A percentile compares a stretch with the other conserved stretches of the same genome.
Conservation (phyloP, 2,113 vertebrate genomes). For the Tyto alba region DNA sequence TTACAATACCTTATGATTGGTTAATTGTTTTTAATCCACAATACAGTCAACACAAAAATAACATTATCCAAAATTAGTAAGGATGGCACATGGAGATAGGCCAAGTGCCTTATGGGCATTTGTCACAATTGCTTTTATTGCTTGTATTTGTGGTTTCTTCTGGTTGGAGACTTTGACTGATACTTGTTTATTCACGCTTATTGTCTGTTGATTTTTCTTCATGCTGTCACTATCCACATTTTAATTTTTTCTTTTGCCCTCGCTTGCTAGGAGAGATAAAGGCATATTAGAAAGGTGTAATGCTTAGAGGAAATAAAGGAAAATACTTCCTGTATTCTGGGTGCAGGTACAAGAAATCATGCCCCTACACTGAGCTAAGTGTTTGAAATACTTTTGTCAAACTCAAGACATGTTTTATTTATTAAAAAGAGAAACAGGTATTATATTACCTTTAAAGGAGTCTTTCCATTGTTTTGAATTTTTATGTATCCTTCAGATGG, state of each 20-base stretch:
- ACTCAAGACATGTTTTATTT: neutral
- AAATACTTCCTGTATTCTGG: neutral
- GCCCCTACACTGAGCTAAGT: neutral
- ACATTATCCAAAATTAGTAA: neutral
- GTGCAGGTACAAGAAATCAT: neutral
- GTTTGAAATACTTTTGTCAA: neutral
- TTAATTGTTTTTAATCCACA: neutral
- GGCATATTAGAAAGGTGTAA: neutral
- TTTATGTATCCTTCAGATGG: neutral
- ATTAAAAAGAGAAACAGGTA: neutral
- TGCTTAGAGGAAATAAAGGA: neutral
- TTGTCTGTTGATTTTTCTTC: conserved; percentile 1
- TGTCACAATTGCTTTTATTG: conserved; percentile 6
- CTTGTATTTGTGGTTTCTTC: neutral
- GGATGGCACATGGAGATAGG: neutral
- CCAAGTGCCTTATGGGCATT: conserved; percentile 20
- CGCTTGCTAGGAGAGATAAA: neutral
- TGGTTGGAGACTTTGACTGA: neutral
- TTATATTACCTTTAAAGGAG: neutral
- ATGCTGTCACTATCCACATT: neutral
- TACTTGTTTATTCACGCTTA: conserved; percentile 13
- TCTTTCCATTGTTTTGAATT: neutral
- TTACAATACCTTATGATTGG: neutral
- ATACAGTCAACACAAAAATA: neutral
- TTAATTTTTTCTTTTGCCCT: neutral